Base-by-base conservation (phyloP, 2,888 invertebrate genomes). In the Acronicta psi region DNA sequence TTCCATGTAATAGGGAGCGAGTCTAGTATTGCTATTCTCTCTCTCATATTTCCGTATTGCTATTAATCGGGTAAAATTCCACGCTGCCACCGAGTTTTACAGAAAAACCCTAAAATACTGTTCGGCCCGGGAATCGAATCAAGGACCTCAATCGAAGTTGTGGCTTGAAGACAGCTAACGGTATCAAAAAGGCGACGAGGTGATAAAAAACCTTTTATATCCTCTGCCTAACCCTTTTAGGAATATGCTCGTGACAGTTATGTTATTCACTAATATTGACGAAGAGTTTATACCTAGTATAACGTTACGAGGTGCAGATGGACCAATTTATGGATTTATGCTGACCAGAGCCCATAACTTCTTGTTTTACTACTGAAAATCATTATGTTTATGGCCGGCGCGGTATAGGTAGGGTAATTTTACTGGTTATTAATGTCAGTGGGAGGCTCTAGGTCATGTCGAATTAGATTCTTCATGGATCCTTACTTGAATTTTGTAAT, bases 291-390 rank as follows among this genome's bases (percentile, higher is more conserved):
- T 23, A n/a, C 16, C 16, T n/a, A 14, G 3, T 25, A 9, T 25
- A 51, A 34, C n/a, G 9, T 38, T 49, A 41, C 9, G 31, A 14
- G 25, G 16, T 42, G 29, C 29, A 34, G 54, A 50, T 42, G 45
- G 13, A 13, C 7, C 10, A 20, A 29, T 54, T 62, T 43, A 51
- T 59, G 31, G 5, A 37, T 50, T 51, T 62, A 63, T 69, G 64
- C 34, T 36, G 41, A 46, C 34, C 45, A 43, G 11, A 11, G 16
- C 9, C 37, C 31, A 69, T 62, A 55, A 46, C 36, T 29, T 41
- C 20, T 47, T 40, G 25, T 42, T 69, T 60, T 55, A 69, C 46
- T 45, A 49, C 34, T 14, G 17, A 8, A 23, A 16, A 38, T 45
- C 31, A 29, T 69, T 42, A 49, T 43, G 23, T 63, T 69, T 46